Base-by-base conservation (phyloP, 2,797 vertebrate genomes). In the Orestias chungarensis region DNA sequence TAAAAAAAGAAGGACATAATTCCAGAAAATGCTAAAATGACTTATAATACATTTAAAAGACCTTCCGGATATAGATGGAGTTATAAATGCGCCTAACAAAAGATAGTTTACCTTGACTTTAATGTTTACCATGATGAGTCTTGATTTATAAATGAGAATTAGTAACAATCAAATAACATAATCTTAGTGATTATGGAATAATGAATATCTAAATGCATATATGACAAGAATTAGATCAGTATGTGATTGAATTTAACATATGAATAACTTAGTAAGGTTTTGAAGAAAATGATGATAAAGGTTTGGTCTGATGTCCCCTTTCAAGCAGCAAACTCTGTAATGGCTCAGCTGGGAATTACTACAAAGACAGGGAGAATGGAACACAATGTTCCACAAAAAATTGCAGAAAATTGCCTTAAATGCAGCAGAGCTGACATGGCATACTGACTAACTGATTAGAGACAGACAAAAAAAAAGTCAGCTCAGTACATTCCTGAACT, bases 121-220 rank as follows among this genome's bases (percentile, higher is more conserved):
- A n/a, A 62, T 62, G 4, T 25, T 6, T 11, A 62, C 2, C 4
- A 5, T 65, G 8, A 79, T 70, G 50, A 59, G 31, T 10, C 66
- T 82, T 83, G 70, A 55, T 59, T 81, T 64, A 40, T 67, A 20
- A 65, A 75, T 65, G 33, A 70, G 59, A 49, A 75, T 82, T 65
- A 70, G 67, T 66, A 54, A 29, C 46, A 76, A 79, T 86, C 50
- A 80, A 76, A 84, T 82, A 43, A 79, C 88, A 85, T 76, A 4
- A 67, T 70, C 74, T 11, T 40, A 23, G 14, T 38, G 47, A 46
- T 73, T 74, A 40, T 44, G 35, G 42, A 75, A 71, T 38, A 79
- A 76, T 74, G 77, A 74, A 50, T 44, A 25, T 50, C 31, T 70
- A 33, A 71, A 67, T 66, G 35, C 23, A 46, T n/a, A 46, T 46